These are phyloP conservation scores for Etheostoma spectabile DNA, from an alignment of 2,113 vertebrate species.

Conservation along the genomic window DNA sequence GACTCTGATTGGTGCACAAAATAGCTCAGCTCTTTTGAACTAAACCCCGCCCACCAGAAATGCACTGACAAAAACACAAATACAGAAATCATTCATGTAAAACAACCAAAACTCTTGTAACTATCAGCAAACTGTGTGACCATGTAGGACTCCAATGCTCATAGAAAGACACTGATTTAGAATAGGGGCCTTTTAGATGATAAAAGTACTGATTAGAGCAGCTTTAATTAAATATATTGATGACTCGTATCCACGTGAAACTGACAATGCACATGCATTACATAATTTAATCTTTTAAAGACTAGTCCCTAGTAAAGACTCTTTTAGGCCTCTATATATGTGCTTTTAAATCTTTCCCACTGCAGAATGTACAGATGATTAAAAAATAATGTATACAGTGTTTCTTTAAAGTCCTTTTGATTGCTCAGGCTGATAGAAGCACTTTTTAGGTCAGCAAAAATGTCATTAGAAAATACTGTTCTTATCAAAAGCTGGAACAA, in stretches of 20 bases:
- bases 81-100: background rate
- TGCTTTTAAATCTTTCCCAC: conserved; percentile 7
- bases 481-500: conserved; percentile 62
- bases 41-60: background rate
- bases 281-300: background rate
- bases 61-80: background rate
- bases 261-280: background rate
- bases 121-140: too few relatives aligned
- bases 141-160: too few relatives aligned
- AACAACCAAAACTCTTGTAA: background rate
- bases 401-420: conserved; percentile 34
- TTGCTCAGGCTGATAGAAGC: conserved; percentile 48
- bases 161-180: too few relatives aligned
- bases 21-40: background rate
- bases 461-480: conserved; percentile 55
- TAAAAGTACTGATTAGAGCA: too few relatives aligned
- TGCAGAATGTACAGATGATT: conserved; percentile 41
- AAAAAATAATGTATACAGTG: conserved; percentile 34
- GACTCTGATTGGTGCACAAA: background rate
- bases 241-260: background rate
- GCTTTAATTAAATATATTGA: conserved; percentile 5
- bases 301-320: conserved; percentile 11
- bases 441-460: conserved; percentile 63
- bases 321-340: background rate
- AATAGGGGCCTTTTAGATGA: too few relatives aligned